A percentile compares a stretch with the other conserved stretches of the same genome.
Evolutionary conservation across 2,888 invertebrate genomes (phyloP).

Genomic region (Leptinotarsa haldemani): DNA sequence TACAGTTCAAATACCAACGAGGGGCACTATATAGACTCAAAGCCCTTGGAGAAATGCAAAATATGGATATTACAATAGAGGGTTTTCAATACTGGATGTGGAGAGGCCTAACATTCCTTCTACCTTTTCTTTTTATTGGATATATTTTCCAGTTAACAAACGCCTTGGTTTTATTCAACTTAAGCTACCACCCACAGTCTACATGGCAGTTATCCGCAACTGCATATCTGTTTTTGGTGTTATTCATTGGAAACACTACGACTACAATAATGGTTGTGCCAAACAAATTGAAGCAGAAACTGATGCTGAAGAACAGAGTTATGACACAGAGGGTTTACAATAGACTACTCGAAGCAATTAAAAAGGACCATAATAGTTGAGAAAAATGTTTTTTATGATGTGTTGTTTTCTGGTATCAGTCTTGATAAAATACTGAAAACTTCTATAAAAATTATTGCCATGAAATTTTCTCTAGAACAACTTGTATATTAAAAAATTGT

Average conservation of each 20-base stretch:
- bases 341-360: conserved; percentile 4
- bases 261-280: conserved; percentile 91
- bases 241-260: conserved; percentile 89
- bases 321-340: conserved; percentile 47
- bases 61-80: conserved; percentile 99
- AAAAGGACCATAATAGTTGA: no score
- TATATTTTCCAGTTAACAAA: conserved; percentile 96
- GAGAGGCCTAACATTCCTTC: conserved; percentile 93
- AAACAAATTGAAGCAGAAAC: conserved; percentile 74
- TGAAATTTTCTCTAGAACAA: no score
- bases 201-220: conserved; percentile 94
- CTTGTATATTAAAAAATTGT: no score
- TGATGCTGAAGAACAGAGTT: conserved; percentile 48
- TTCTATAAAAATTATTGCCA: no score
- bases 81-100: conserved; percentile 99
- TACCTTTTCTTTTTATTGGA: conserved; percentile 94
- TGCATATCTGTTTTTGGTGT: conserved; percentile 82
- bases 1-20: conserved; percentile 77
- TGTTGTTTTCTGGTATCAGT: no score
- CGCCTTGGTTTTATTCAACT: conserved; percentile 85
- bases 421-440: no score
- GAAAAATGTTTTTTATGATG: no score
- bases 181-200: conserved; percentile 81
- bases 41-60: conserved; percentile 95
- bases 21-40: conserved; percentile 76